Percentiles rank a stretch among this genome's conserved stretches.
phyloP scores from a whole-genome alignment of 1,140 invertebrate genomes.

The Drosophila sproati region DNA sequence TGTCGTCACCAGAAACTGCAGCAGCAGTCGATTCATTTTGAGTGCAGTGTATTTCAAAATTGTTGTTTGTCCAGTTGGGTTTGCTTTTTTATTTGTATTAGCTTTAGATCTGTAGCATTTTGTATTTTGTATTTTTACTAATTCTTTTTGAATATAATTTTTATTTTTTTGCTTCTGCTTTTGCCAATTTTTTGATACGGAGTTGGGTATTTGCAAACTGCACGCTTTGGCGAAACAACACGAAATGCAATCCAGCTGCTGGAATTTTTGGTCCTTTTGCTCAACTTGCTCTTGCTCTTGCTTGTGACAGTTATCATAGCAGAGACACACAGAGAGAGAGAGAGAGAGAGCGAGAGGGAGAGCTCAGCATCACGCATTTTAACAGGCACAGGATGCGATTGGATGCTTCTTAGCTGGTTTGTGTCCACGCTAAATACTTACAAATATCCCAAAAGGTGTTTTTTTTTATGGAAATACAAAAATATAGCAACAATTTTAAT shows the following conservation, averaged over 20 bases:
- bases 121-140: slow-evolving; percentile 1
- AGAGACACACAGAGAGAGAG: slow-evolving; percentile 28
- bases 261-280: slow-evolving; percentile 42
- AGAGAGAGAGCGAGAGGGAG: slow-evolving; percentile 30
- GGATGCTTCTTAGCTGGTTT: not conserved
- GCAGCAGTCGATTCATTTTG: slow-evolving; percentile 75
- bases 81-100: slow-evolving; percentile 6
- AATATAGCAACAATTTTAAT: too few species aligned
- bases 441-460: too few species aligned
- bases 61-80: slow-evolving; percentile 2
- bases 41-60: slow-evolving; percentile 16
- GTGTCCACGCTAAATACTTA: not conserved
- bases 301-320: slow-evolving; percentile 47
- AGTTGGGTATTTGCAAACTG: slow-evolving; percentile 44
- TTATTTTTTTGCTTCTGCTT: slow-evolving; percentile 3
- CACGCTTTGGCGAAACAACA: slow-evolving; percentile 69
- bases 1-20: slow-evolving; percentile 72
- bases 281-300: slow-evolving; percentile 23
- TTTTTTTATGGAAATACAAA: not conserved
- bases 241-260: slow-evolving; percentile 76
- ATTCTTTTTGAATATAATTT: not conserved
- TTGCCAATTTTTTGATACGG: slow-evolving; percentile 15
- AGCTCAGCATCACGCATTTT: slow-evolving; percentile 40
- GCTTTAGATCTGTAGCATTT: slow-evolving; percentile 52
- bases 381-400: slow-evolving; percentile 22